Evolutionary conservation across 1,140 invertebrate genomes (phyloP).

Genomic region (Ruditapes philippinarum): DNA sequence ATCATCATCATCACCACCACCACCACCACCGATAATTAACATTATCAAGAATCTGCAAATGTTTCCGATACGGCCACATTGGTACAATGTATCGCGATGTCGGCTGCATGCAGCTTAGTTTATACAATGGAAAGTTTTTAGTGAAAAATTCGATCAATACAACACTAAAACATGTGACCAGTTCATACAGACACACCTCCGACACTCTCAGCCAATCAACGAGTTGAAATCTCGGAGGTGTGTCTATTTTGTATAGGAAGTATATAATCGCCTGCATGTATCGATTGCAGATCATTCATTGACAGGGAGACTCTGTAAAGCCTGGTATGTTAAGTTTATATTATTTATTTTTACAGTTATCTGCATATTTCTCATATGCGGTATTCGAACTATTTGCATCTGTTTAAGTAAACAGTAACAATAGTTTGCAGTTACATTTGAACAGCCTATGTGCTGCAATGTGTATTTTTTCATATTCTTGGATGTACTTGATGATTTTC

Average conservation of each 20-base stretch:
- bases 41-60: no score
- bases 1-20: no score
- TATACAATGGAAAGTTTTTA: no score
- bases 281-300: background rate
- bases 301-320: slow-evolving; percentile 15
- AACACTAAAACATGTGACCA: no score
- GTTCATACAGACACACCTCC: slow-evolving; percentile 3
- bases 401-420: background rate
- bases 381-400: background rate
- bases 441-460: background rate
- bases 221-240: background rate
- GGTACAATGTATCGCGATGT: no score
- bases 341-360: background rate
- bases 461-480: background rate
- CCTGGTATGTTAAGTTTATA: background rate
- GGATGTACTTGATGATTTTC: no score
- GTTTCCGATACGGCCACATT: no score
- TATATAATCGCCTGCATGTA: background rate
- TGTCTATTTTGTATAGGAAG: background rate
- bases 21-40: no score
- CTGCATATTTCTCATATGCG: background rate
- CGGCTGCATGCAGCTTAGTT: no score
- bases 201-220: background rate
- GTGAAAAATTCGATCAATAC: no score
- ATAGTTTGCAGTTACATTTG: background rate